Base-by-base conservation (phyloP, 2,797 vertebrate species). In the Cryptoprocta ferox region DNA sequence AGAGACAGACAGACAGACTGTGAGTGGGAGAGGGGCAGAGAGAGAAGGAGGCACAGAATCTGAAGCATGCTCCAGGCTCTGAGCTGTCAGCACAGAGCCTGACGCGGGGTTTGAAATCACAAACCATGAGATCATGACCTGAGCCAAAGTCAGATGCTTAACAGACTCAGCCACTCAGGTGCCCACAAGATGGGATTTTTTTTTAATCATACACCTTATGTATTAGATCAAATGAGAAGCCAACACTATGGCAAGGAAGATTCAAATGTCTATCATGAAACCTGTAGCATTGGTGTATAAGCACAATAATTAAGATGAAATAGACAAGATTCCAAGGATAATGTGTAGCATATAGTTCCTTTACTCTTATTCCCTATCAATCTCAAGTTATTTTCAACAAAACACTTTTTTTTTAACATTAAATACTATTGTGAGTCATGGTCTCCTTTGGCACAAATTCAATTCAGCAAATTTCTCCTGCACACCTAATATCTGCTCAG, bases 381-480 rank as follows among this genome's bases (percentile, higher is more conserved):
- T 86, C 7, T 73, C 78, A 95, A 87, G 0, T 88, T 94, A 93
- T 59, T 71, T 92, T 92, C 24, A 83, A 81, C 18, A 83, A 10
- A 32, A 82, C 14, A 32, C 8, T 6, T n/a, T 30, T 45, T 45
- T 56, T 65, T 37, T 45, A 79, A 81, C 8, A 59, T 37, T 28
- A 71, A 79, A 84, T 71, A 50, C 14, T 50, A 83, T 61, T 45
- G 15, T 48, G 16, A 18, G 3, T 21, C 50, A 65, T 75, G 19
- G 11, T 86, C 61, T 19, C 79, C 5, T 76, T 80, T 75, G 50
- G 30, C 30, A 76, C 26, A 32, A 96, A 76, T 75, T 94, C 32
- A 95, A 83, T 75, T 86, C 26, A 76, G 45, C 8, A 94, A 88
- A 73, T 81, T 91, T 70, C 63, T 76, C 87, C 42, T 92, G 32